Evolutionary conservation across 2,113 vertebrate species (phyloP).

Genomic region (Cochlearius cochlearius): DNA sequence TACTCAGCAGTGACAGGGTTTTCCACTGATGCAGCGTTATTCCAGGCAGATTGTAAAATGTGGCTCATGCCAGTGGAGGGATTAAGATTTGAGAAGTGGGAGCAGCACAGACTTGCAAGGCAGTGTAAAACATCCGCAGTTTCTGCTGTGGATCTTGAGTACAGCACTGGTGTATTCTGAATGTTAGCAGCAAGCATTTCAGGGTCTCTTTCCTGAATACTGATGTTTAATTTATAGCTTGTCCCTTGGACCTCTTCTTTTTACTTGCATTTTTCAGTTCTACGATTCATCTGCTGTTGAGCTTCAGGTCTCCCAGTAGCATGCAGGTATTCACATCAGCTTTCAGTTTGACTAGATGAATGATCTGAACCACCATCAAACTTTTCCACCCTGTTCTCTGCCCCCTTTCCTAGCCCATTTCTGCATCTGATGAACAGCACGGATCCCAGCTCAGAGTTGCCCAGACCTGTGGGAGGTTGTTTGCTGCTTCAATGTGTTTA

Average conservation of each 20-base stretch:
- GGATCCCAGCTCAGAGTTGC: background rate
- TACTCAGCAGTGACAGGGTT: no score
- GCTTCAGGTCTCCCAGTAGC: background rate
- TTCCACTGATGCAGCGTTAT: background rate
- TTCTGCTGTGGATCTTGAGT: background rate
- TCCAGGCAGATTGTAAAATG: background rate
- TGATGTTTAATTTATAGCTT: background rate
- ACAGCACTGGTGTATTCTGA: background rate
- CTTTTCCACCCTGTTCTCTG: background rate
- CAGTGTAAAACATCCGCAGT: background rate
- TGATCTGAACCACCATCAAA: background rate
- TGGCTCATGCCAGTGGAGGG: background rate
- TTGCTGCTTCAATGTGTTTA: background rate
- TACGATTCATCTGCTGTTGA: background rate
- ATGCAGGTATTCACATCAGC: background rate
- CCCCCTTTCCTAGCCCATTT: background rate
- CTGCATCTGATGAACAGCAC: background rate
- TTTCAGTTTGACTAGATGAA: background rate
- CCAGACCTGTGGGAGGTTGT: background rate
- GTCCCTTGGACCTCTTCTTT: background rate
- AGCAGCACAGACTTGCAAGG: background rate
- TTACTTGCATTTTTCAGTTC: background rate
- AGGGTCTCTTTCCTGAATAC: background rate
- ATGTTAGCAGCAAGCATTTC: background rate
- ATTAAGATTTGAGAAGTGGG: background rate